Conservation (phyloP, 2,113 vertebrate species). For the Todiramphus chloris region DNA sequence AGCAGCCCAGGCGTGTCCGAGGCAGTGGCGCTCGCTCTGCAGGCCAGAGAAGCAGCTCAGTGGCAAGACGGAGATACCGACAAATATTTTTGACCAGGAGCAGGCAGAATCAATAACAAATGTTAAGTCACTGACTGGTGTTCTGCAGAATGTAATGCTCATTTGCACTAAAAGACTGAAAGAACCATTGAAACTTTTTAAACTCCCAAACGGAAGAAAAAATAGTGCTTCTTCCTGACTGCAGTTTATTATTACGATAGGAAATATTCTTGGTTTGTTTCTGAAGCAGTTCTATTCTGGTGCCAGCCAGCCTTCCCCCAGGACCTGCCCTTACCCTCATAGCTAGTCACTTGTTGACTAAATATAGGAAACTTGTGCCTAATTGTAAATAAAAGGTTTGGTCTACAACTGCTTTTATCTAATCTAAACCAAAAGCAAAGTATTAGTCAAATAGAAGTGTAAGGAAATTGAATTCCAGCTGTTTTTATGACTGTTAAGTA, state of each 20-base stretch:
- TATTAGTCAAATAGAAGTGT: background rate
- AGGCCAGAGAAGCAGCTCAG: conserved; percentile 28
- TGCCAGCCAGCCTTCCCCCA: background rate
- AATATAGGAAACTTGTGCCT: background rate
- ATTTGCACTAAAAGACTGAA: background rate
- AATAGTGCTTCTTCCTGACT: background rate
- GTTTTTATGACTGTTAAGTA: background rate
- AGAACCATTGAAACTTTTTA: background rate
- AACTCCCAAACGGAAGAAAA: background rate
- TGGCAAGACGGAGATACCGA: fast-evolving
- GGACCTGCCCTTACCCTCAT: too few relatives aligned
- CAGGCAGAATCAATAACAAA: fast-evolving
- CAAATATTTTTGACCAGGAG: fast-evolving
- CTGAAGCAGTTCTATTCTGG: background rate
- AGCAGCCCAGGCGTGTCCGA: fast-evolving
- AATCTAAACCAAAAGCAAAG: background rate
- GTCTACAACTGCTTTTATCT: background rate
- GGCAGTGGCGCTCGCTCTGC: conserved; percentile 26
- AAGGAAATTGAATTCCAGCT: background rate
- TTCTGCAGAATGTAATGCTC: background rate
- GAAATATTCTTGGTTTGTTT: background rate
- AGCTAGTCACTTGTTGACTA: background rate
- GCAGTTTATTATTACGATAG: background rate
- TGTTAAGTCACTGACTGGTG: fast-evolving
- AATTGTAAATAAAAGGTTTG: background rate